phyloP scores from a whole-genome alignment of 2,113 vertebrate genomes.

The Trematocara variabile region DNA sequence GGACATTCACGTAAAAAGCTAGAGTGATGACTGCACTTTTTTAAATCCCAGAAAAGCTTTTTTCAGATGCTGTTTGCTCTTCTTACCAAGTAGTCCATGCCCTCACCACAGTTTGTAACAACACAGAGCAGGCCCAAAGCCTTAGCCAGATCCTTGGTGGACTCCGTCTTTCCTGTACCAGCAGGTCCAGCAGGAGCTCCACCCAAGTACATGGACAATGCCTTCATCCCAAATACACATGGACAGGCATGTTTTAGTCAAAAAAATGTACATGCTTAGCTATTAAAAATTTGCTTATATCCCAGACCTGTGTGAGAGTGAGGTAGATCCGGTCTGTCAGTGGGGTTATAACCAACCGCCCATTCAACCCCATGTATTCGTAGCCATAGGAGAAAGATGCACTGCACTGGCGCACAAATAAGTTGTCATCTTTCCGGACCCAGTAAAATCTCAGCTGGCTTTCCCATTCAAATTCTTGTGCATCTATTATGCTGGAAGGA shows the following conservation, averaged over 20 bases:
- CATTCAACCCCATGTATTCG: constrained; percentile 97
- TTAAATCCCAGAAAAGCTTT: not conserved
- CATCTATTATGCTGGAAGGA: constrained; percentile 83
- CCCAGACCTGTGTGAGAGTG: constrained; percentile 89
- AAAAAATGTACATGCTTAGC: not conserved
- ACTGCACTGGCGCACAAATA: constrained; percentile 88
- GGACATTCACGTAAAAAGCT: not conserved
- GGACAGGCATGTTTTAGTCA: not conserved
- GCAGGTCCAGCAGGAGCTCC: constrained; percentile 93
- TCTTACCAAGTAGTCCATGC: constrained; percentile 95
- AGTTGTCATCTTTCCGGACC: constrained; percentile 78
- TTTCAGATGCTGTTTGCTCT: not conserved
- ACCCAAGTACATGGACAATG: constrained; percentile 94
- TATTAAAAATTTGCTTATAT: not conserved
- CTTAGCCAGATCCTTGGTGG: constrained; percentile 96
- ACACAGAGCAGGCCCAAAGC: constrained; percentile 92
- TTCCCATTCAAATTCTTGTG: constrained; percentile 93
- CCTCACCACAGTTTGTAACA: constrained; percentile 96
- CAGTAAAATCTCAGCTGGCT: constrained; percentile 96
- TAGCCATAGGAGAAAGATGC: constrained; percentile 90
- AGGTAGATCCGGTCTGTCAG: constrained; percentile 96
- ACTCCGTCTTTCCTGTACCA: constrained; percentile 97
- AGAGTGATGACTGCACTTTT: not conserved
- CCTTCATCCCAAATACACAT: constrained; percentile 69
- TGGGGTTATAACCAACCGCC: constrained; percentile 93